Conservation (phyloP, 2,113 vertebrate genomes). For the Thalassarche chlororhynchos region DNA sequence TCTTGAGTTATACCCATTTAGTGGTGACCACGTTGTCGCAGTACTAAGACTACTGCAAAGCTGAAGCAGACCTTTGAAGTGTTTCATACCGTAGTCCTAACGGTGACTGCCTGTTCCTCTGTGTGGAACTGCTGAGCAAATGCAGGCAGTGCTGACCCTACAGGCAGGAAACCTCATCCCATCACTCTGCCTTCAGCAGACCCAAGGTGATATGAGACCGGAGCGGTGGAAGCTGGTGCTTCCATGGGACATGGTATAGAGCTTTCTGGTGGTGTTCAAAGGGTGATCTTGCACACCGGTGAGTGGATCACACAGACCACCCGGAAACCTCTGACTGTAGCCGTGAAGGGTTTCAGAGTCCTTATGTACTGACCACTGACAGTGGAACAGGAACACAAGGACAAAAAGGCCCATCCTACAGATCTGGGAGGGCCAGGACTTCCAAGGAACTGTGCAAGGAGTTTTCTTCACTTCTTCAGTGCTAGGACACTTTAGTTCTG, state of each 20-base stretch:
- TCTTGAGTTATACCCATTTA: not conserved
- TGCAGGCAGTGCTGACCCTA: fast-evolving
- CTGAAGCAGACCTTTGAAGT: not conserved
- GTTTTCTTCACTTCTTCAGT: not conserved
- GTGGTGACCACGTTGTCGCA: not conserved
- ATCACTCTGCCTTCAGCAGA: not conserved
- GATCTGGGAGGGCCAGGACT: not conserved
- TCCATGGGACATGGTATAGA: not conserved
- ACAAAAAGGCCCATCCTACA: not conserved
- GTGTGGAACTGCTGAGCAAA: not conserved
- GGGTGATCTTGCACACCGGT: not conserved
- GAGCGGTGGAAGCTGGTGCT: not conserved
- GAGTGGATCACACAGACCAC: not conserved
- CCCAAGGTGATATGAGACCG: not conserved
- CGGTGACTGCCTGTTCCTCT: not conserved
- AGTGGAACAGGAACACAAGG: not conserved
- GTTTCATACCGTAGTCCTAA: not conserved
- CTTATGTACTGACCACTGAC: not conserved
- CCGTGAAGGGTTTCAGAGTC: not conserved
- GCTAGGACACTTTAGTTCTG: not conserved
- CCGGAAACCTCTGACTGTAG: not conserved
- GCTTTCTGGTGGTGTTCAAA: not conserved
- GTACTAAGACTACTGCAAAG: not conserved
- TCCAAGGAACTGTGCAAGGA: not conserved
- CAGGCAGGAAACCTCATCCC: not conserved